Evolutionary conservation across 2,888 invertebrate genomes (phyloP), one percentile per base, ranked within the genome.

Genomic region (Philereme transversata): DNA sequence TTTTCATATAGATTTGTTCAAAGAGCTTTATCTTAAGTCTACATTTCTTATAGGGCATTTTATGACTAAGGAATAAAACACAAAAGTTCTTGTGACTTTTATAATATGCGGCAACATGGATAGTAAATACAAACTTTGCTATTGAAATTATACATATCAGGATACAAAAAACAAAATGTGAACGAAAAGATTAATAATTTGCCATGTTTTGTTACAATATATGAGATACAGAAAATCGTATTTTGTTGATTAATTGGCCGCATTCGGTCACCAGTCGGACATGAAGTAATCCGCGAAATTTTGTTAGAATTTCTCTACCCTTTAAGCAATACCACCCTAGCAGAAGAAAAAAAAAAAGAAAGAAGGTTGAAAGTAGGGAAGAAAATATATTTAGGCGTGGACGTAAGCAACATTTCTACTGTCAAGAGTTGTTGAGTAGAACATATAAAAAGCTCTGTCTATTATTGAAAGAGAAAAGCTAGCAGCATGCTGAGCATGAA

Each of bases 181-280:
- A 48, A 53, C 22, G n/a, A 56, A 36, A 49, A 49, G 41, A 35
- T 43, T 1, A 22, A 52, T 22, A 52, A 4, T 9, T 61, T 34
- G 22, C 52, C n/a, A 52, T 43, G 6, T 54, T 41, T 40, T 54
- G 36, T 9, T 11, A 22, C 22, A 22, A 22, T 22, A 22, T 22
- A 22, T 22, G 11, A 44, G 10, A 38, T 51, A 40, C 33, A 8
- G 33, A 49, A 41, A 46, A 33, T 43, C 50, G 7, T 48, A 53
- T 36, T 41, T 58, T 22, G 48, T 0, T 58, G 51, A 35, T 55
- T 36, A 40, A 2, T 40, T 44, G 66, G 68, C 68, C 68, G 68
- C 68, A 70, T 70, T 69, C 69, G 60, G 49, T 38, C 52, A 57
- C 64, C 50, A 9, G 40, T 5, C n/a, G 4, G 10, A 59, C 38